Percentiles rank a stretch among this genome's conserved stretches.
phyloP scores from a whole-genome alignment of 2,113 vertebrate species.

The Rhynchopsitta pachyrhyncha region DNA sequence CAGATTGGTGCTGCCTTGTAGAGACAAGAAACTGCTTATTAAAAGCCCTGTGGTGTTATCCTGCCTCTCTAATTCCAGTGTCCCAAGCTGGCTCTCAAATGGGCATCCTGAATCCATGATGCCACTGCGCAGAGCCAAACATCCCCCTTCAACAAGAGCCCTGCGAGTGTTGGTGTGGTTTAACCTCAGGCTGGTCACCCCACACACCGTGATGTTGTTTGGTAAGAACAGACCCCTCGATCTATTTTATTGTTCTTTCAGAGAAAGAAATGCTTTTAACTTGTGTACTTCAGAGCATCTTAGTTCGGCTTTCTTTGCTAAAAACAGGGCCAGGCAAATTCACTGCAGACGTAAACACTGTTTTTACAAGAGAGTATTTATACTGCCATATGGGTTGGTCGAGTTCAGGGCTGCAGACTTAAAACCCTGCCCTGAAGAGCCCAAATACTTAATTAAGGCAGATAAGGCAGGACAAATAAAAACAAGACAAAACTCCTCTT shows the following conservation, averaged over 20 bases:
- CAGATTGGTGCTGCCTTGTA: not conserved
- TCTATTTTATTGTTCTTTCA: not conserved
- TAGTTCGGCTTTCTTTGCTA: not conserved
- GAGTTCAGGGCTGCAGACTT: conserved; percentile 10
- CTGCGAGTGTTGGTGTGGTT: not conserved
- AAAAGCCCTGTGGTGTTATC: not conserved
- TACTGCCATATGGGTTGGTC: not conserved
- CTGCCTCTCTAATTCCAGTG: not conserved
- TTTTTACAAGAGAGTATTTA: conserved; percentile 35
- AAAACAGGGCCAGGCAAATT: not conserved
- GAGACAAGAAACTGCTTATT: not conserved
- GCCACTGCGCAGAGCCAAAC: not conserved
- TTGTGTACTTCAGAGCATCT: not conserved
- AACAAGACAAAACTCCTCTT: conserved; percentile 44
- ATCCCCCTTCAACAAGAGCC: not conserved
- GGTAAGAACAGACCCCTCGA: not conserved
- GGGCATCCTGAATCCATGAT: not conserved
- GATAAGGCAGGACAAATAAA: conserved; percentile 56
- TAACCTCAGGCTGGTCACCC: not conserved
- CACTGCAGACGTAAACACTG: not conserved
- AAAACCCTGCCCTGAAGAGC: conserved; percentile 34
- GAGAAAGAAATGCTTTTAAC: not conserved
- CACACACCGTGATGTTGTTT: accelerated
- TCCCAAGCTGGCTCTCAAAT: not conserved
- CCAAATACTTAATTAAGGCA: conserved; percentile 29